Evolutionary conservation across 2,888 invertebrate genomes (phyloP).

Genomic region (Loripinus fragilis): DNA sequence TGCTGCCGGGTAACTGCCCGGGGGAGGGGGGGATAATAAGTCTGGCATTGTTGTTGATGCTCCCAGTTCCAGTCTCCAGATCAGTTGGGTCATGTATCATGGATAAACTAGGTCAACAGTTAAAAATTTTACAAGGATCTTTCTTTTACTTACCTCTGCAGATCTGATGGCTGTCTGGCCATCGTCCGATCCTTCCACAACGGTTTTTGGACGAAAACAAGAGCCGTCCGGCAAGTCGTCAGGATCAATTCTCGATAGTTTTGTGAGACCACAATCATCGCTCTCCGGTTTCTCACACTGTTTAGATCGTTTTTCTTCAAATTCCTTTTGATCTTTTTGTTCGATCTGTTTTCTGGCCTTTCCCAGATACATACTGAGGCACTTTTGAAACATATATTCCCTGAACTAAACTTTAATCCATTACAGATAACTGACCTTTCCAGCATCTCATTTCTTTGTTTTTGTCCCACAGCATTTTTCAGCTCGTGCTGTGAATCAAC

Average conservation of each 20-base stretch:
- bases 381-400: conserved; percentile 23
- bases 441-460: conserved; percentile 47
- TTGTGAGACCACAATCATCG: conserved; percentile 35
- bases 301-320: conserved; percentile 65
- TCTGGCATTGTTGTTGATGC: too few relatives aligned
- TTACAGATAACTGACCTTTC: neutral
- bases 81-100: too few relatives aligned
- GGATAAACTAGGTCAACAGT: too few relatives aligned
- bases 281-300: conserved; percentile 58
- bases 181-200: conserved; percentile 55
- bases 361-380: conserved; percentile 68
- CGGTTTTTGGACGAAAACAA: conserved; percentile 71
- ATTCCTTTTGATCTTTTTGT: conserved; percentile 65
- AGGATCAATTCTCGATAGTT: conserved; percentile 42
- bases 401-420: conserved; percentile 21
- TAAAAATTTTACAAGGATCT: too few relatives aligned
- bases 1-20: too few relatives aligned
- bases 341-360: conserved; percentile 70
- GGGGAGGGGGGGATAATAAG: too few relatives aligned
- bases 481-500: conserved; percentile 30
- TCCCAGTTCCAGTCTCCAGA: too few relatives aligned
- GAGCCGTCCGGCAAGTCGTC: conserved; percentile 76
- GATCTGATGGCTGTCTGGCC: conserved; percentile 67
- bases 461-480: conserved; percentile 44
- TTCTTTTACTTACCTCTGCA: too few relatives aligned